A percentile compares a stretch with the other conserved stretches of the same genome.
Evolutionary conservation across 2,797 vertebrate genomes (phyloP).

Genomic region (Microchirus variegatus): DNA sequence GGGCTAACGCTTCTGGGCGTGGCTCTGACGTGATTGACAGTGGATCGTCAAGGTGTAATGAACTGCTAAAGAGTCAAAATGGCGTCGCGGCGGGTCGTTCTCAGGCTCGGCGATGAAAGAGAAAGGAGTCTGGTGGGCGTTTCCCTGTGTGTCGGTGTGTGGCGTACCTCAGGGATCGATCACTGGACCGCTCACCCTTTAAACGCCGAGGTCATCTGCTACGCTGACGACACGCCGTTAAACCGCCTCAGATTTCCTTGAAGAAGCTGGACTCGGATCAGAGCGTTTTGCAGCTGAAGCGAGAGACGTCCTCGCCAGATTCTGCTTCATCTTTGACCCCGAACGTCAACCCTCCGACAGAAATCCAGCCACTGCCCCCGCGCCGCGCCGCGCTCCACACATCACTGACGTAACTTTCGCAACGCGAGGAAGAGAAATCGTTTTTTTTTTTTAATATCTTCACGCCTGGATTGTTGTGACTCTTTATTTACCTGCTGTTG

Average conservation of each 20-base stretch:
- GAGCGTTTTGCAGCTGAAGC: background rate
- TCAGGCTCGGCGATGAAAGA: too few species aligned
- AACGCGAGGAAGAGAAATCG: background rate
- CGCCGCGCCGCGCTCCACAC: background rate
- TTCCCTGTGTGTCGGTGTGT: background rate
- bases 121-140: too few species aligned
- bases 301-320: background rate
- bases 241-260: background rate
- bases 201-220: too few species aligned
- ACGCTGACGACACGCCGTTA: background rate
- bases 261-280: background rate
- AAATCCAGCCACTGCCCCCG: too few species aligned
- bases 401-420: conserved; percentile 1
- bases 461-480: background rate
- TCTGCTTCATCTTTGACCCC: background rate
- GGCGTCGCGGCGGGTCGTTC: too few species aligned
- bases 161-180: background rate
- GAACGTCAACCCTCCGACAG: background rate
- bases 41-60: too few species aligned
- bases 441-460: conserved; percentile 2
- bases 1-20: too few species aligned
- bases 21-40: too few species aligned
- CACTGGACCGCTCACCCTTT: background rate
- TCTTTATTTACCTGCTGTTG: background rate
- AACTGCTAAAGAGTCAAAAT: too few species aligned